Evolutionary conservation across 2,888 invertebrate species (phyloP).

Genomic region (Cosmopolites sordidus): DNA sequence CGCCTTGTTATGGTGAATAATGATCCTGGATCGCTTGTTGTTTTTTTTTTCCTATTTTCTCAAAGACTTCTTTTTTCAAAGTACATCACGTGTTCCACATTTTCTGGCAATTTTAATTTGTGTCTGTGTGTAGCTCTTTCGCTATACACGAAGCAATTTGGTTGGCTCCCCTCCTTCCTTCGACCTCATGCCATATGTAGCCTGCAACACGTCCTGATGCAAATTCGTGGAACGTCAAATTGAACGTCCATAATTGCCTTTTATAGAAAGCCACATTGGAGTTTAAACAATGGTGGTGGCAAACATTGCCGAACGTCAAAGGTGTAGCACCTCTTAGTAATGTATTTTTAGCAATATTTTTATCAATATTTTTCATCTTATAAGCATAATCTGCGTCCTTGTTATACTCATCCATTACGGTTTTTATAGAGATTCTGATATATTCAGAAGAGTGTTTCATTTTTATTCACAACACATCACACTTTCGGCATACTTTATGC

Average conservation of each 20-base stretch:
- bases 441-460: constrained; percentile 4
- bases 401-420: constrained; percentile 4
- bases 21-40: too few species aligned
- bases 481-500: constrained; percentile 21
- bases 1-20: too few species aligned
- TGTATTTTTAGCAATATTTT: background rate
- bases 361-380: background rate
- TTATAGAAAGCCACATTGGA: constrained; percentile 14
- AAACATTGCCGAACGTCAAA: constrained; percentile 16
- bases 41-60: too few species aligned
- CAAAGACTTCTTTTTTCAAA: too few species aligned
- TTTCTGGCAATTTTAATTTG: too few species aligned
- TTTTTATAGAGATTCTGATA: background rate
- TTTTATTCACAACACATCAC: constrained; percentile 7
- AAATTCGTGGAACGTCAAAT: too few species aligned
- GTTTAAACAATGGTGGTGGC: constrained; percentile 3
- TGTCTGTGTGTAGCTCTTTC: constrained; percentile 4
- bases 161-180: constrained; percentile 11
- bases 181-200: constrained; percentile 19
- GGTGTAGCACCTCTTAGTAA: constrained; percentile 7
- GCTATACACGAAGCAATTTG: constrained; percentile 12
- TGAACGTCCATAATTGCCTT: constrained; percentile 18
- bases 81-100: too few species aligned
- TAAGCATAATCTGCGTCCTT: background rate
- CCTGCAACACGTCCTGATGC: constrained; percentile 5